Base-by-base conservation (phyloP, 2,113 vertebrate genomes). In the Neodontobutis hainanensis region DNA sequence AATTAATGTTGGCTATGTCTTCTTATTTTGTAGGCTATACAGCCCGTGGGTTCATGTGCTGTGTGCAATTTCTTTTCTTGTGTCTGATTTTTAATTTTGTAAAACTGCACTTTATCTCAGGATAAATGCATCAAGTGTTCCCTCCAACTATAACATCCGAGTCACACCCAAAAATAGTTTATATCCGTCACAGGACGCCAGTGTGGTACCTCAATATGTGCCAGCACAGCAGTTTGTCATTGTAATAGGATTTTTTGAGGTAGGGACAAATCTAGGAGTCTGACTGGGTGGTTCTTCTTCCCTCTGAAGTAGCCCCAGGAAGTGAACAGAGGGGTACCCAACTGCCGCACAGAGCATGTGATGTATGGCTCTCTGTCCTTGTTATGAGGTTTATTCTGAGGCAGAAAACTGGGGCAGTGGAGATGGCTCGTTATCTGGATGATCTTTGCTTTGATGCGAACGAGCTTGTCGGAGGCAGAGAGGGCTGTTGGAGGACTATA, bases 371-470 rank as follows among this genome's bases (percentile, higher is more conserved):
- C 65, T 42, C 50, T 38, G 68, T 80, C 77, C 77, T 81, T 78
- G 77, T 87, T 85, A 79, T 68, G 77, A 83, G 68, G 59, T 85
- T 87, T 85, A 84, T 77, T 78, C 73, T 65, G 58, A 75, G 75
- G 78, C 72, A 16, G 27, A 73, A 64, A 46, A 64, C 72, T 83
- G 78, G 85, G 80, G 70, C 81, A 86, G 76, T 16, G 55, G 80
- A 85, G 81, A 85, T 77, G 81, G 81, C 85, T 90, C 74, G 76
- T 87, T 90, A 89, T 88, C 80, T 16, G 19, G 65, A 73, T 61
- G 14, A 82, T 87, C 78, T 85, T 47, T 34, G 55, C 86, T 90
- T 88, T 90, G 86, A 90, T 80, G 77, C 73, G 72, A 75, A 77
- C 61, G 48, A 75, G 57, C 2, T 6, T 57, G 77, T 78, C 40